phyloP scores from a whole-genome alignment of 2,797 vertebrate genomes.

The Chelidonichthys spinosus region DNA sequence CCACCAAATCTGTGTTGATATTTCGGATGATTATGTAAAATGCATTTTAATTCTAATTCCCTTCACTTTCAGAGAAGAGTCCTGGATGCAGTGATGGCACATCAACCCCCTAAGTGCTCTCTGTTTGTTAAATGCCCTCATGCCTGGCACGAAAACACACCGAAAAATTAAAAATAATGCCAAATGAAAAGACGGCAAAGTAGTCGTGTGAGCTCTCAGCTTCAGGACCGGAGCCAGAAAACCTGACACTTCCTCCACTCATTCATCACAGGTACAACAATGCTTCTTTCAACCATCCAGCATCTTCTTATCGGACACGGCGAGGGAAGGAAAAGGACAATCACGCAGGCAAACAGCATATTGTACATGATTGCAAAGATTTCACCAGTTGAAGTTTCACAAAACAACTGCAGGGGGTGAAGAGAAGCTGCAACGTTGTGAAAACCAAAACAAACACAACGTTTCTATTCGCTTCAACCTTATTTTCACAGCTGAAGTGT shows the following conservation, averaged over 20 bases:
- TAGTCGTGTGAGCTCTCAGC: neutral
- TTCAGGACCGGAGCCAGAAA: neutral
- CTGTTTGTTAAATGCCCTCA: neutral
- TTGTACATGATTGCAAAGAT: neutral
- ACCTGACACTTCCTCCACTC: neutral
- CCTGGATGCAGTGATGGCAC: neutral
- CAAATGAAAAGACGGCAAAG: neutral
- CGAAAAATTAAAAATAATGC: neutral
- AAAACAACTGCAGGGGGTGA: neutral
- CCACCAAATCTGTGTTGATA: constrained; percentile 14
- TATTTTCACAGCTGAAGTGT: neutral
- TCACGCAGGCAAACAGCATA: neutral
- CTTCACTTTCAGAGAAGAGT: neutral
- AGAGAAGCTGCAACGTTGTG: neutral
- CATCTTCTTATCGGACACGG: constrained; percentile 6
- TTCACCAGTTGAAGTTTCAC: neutral
- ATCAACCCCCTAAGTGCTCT: neutral
- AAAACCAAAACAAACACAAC: neutral
- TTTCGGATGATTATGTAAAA: constrained; percentile 12
- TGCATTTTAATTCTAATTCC: constrained; percentile 9
- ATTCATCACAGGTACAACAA: constrained; percentile 5
- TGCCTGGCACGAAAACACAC: neutral
- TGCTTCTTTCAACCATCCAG: neutral
- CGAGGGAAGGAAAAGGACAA: neutral
- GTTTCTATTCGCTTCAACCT: neutral